Evolutionary conservation across 2,113 vertebrate genomes (phyloP), one percentile per base, ranked within the genome.

Genomic region (Lagopus leucura): DNA sequence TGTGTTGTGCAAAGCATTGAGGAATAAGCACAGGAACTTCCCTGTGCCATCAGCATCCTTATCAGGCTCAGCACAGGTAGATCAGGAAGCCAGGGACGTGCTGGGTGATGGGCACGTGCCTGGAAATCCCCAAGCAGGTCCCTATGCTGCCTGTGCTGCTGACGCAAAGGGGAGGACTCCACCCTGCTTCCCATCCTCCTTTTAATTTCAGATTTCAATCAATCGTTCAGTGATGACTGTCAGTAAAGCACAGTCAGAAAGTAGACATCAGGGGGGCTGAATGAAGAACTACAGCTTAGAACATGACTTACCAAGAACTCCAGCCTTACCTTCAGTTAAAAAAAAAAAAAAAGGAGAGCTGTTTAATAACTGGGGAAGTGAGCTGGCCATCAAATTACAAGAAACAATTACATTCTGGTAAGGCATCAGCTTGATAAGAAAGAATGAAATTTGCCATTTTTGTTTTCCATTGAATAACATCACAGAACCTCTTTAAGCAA

Each of bases 91-190:
- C 28, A 36, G 43, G 43, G 2, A 4, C 1, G 0, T 34, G 70
- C 4, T 64, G 40, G 40, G 18, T 27, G 78, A 50, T 10, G 48
- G 47, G 36, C 84, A 83, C 1, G 4, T 27, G 69, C 60, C 70
- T 0, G 88, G 88, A 94, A 95, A 94, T 74, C 90, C 88, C 90
- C 27, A 9, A 47, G n/a, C 80, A 43, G 27, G 3, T 81, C 83
- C 87, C 64, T 52, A 5, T 3, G 0, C 45, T 34, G 47, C 42
- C 4, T 6, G 34, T 0, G 3, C 36, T 8, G 6, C 30, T 89
- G 88, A 89, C 2, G 4, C 55, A 91, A 64, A 36, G 47, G 63
- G 2, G 5, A 40, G 89, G 82, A 27, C 88, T 86, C 85, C 90
- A 75, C 90, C 88, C 85, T 47, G 92, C 9, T 36, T 78, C 32